Evolutionary conservation across 1,140 invertebrate genomes (phyloP).

Genomic region (Batillaria attramentaria): DNA sequence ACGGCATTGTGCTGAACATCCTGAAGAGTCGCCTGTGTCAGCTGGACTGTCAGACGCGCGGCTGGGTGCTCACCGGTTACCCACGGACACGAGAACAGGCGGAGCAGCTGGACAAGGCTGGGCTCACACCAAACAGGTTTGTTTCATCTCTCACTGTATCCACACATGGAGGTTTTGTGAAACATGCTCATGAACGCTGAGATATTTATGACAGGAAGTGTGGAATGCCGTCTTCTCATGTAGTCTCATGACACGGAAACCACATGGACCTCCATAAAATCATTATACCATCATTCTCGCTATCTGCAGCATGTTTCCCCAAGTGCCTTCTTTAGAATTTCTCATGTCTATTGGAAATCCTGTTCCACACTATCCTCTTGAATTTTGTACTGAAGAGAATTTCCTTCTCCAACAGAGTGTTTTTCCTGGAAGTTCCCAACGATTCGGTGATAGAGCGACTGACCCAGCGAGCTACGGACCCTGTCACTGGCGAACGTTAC

Average conservation of each 20-base stretch:
- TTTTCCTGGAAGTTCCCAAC: slow-evolving; percentile 71
- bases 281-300: no score
- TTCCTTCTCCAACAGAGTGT: slow-evolving; percentile 61
- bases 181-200: no score
- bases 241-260: no score
- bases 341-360: no score
- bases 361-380: not conserved
- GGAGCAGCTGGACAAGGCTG: slow-evolving; percentile 63
- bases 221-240: no score
- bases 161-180: no score
- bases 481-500: slow-evolving; percentile 70
- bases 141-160: no score
- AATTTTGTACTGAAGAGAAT: not conserved
- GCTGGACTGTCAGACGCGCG: slow-evolving; percentile 70
- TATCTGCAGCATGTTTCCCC: no score
- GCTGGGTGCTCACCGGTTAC: slow-evolving; percentile 72
- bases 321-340: no score
- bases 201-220: no score
- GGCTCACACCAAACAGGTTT: slow-evolving; percentile 70
- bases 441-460: slow-evolving; percentile 70
- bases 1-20: slow-evolving; percentile 68
- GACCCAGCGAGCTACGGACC: slow-evolving; percentile 66
- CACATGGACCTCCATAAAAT: no score
- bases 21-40: slow-evolving; percentile 66
- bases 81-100: slow-evolving; percentile 69